Evolutionary conservation across 2,113 vertebrate genomes (phyloP).

Genomic region (Meriones unguiculatus): DNA sequence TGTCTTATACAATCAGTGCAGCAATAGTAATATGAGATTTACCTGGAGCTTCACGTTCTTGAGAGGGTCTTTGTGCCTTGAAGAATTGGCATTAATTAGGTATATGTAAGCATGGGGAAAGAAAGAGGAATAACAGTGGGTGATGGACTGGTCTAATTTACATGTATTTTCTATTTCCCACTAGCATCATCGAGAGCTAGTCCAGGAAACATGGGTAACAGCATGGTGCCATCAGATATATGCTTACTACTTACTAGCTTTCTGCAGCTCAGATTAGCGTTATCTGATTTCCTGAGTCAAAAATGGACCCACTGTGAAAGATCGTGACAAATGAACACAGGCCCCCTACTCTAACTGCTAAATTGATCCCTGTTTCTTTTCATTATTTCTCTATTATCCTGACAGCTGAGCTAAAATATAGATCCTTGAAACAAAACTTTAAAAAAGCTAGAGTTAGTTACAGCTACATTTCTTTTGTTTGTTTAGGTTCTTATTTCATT

Average conservation of each 20-base stretch:
- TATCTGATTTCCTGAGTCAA: conserved; percentile 1
- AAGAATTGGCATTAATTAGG: neutral
- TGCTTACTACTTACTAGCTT: neutral
- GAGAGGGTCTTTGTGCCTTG: neutral
- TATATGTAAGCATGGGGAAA: neutral
- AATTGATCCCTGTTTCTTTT: neutral
- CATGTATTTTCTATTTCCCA: conserved; percentile 21
- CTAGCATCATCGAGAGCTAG: neutral
- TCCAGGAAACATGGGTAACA: neutral
- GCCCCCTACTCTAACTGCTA: neutral
- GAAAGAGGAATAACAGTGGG: neutral
- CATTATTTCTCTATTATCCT: conserved; percentile 1
- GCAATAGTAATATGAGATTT: neutral
- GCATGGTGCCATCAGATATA: neutral
- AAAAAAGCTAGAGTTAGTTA: neutral
- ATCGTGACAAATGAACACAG: neutral
- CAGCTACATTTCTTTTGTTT: neutral
- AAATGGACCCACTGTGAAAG: neutral
- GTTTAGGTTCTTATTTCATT: neutral
- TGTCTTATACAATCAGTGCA: neutral
- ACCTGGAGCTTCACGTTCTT: neutral
- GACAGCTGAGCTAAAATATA: neutral
- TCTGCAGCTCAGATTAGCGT: neutral
- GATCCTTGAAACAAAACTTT: neutral
- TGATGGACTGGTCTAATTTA: neutral